Evolutionary conservation across 2,888 invertebrate species (phyloP), one percentile per base, ranked within the genome.

Genomic region (Dryomyza anilis): DNA sequence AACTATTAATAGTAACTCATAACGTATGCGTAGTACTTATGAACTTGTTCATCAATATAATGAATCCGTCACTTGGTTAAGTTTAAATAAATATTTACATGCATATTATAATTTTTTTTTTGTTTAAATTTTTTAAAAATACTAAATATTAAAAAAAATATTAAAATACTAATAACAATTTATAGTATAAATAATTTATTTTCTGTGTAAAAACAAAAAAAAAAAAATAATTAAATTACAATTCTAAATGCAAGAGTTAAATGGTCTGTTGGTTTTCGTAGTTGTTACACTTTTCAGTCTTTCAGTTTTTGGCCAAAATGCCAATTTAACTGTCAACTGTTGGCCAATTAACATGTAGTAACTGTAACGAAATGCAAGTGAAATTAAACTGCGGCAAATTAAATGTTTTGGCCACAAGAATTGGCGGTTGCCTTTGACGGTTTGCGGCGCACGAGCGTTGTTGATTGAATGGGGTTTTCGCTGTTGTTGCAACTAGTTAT

Each of bases 291-390:
- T 45, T 29, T 25, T 52, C 43, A n/a, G n/a, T n/a, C n/a, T n/a
- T n/a, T n/a, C n/a, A n/a, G n/a, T n/a, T n/a, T n/a, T n/a, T n/a
- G 46, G 56, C 45, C 43, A 27, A 56, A 63, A 65, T 53, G 67
- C 67, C 72, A 69, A 69, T 70, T 69, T 62, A 53, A 61, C 69
- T 67, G 67, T 70, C 70, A 70, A 69, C 70, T 70, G 67, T 62
- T 68, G 65, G 66, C 69, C 71, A 70, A 70, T 71, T 72, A 70
- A 70, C 69, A 69, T 69, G 69, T 64, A 65, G 63, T 65, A 65
- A 64, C 52, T 6, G 33, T 36, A 21, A 19, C 55, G 39, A 39
- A 12, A 12, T n/a, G n/a, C n/a, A n/a, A n/a, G n/a, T n/a, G 39
- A 39, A 23, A 55, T 55, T 14, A 55, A 55, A 55, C 33, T 30